Evolutionary conservation across 1,140 invertebrate species (phyloP), one percentile per base, ranked within the genome.

Genomic region (Agrilus planipennis): DNA sequence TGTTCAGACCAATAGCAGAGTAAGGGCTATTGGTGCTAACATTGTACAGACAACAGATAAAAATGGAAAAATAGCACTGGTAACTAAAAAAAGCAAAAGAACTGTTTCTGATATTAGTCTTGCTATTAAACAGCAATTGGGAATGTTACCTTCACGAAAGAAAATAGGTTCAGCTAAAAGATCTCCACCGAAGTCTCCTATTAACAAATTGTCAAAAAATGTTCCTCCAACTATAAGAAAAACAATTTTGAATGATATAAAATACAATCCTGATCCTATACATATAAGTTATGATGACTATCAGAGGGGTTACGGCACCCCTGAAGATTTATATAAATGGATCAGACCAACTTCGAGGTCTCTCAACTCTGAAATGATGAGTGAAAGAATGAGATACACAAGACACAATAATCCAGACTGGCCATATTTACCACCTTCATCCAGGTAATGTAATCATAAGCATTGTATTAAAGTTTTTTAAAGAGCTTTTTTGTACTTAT

Each of bases 21-120:
- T 57, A 6, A 52, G 55, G 45, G 46, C 53, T n/a, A 58, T 60
- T 36, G 56, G 58, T 4, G 41, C 48, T 6, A 60, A 57, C 34
- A 68, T 70, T 44, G 54, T 68, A 3, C 50, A 64, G 4, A 72
- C 71, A 50, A 65, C 66, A 17, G 68, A 67, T 30, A 54, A 64
- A 16, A 68, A 69, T 57, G 68, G 68, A 17, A 64, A 66, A 44
- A 62, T 73, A 10, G 57, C 60, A n/a, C 49, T 73, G 10, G 51
- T 63, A 0, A 70, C 71, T 7, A 71, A 68, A 31, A 72, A 71
- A 53, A 44, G 49, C 17, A 55, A 51, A 31, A 30, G 34, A 29
- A 43, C 55, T 10, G 39, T 54, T 1, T 47, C 54, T 4, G 50
- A 54, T 47, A 57, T 62, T 5, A 60, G 57, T 41, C 17, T 52